A percentile compares a stretch with the other conserved stretches of the same genome.
These are phyloP conservation scores for Ooceraea biroi DNA, from an alignment of 1,140 invertebrate species.

Conservation along the genomic window DNA sequence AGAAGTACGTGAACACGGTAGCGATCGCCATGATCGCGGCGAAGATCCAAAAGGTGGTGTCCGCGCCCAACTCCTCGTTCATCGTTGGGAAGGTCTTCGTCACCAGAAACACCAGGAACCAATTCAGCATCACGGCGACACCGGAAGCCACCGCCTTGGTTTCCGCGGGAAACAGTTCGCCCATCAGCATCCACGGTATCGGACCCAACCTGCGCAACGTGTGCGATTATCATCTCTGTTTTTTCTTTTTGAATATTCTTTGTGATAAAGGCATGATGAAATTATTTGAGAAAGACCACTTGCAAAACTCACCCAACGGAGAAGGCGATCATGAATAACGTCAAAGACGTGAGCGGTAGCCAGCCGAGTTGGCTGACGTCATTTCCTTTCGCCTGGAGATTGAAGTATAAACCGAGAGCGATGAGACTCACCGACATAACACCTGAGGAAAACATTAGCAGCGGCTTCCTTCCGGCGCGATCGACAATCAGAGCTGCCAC, in stretches of 20 bases:
- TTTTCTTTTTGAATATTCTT: not conserved
- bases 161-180: conserved; percentile 92
- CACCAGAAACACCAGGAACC: conserved; percentile 93
- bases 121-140: conserved; percentile 92
- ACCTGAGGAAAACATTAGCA: conserved; percentile 90
- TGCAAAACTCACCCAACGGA: conserved; percentile 86
- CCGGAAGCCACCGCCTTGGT: conserved; percentile 92
- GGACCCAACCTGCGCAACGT: conserved; percentile 89
- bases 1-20: conserved; percentile 90
- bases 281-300: not conserved
- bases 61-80: conserved; percentile 88
- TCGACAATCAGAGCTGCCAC: conserved; percentile 92
- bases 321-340: conserved; percentile 89
- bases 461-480: conserved; percentile 90
- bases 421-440: conserved; percentile 90
- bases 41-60: conserved; percentile 94
- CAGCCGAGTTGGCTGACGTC: conserved; percentile 88
- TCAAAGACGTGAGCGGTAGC: conserved; percentile 90
- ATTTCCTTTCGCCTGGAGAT: conserved; percentile 85
- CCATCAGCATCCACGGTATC: conserved; percentile 94
- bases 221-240: not conserved
- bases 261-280: not conserved
- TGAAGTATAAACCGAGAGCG: conserved; percentile 90
- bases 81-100: conserved; percentile 90
- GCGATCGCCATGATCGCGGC: conserved; percentile 90